Evolutionary conservation across 2,888 invertebrate genomes (phyloP).

Genomic region (Dicranocentrus wangi): DNA sequence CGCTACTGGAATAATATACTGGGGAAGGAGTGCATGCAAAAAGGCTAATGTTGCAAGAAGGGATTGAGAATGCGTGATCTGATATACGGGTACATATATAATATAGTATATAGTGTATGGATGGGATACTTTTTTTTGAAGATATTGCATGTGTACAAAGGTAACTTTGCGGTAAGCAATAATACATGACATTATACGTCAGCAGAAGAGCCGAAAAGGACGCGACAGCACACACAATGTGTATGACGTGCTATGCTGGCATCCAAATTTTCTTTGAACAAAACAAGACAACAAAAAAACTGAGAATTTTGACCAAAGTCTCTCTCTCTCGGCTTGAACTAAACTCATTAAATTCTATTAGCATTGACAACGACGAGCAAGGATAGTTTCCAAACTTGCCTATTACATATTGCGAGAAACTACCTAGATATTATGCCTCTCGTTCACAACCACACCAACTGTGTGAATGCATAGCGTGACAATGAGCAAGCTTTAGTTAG

Average conservation of each 20-base stretch:
- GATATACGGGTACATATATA: no score
- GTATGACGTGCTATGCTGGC: slow-evolving; percentile 22
- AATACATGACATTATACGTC: slow-evolving; percentile 27
- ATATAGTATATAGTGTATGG: no score
- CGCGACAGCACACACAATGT: slow-evolving; percentile 24
- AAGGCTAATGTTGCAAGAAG: no score
- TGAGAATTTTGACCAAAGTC: neutral
- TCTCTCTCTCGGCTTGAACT: slow-evolving; percentile 13
- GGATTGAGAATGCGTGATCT: slow-evolving; percentile 6
- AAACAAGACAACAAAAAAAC: neutral
- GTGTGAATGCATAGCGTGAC: slow-evolving; percentile 54
- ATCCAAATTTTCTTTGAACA: neutral
- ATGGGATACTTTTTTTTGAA: neutral
- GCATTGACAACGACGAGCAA: slow-evolving; percentile 51
- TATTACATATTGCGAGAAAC: no score
- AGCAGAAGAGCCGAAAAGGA: neutral
- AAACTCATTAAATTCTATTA: slow-evolving; percentile 57
- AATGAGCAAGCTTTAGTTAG: slow-evolving; percentile 25
- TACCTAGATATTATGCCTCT: no score
- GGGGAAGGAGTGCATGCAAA: neutral
- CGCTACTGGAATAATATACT: neutral
- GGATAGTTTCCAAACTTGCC: neutral
- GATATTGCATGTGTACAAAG: slow-evolving; percentile 16
- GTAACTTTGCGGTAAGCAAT: slow-evolving; percentile 27
- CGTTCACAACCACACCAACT: neutral